Evolutionary conservation across 2,888 invertebrate species (phyloP), one percentile per base, ranked within the genome.

Genomic region (Adelphocoris suturalis): DNA sequence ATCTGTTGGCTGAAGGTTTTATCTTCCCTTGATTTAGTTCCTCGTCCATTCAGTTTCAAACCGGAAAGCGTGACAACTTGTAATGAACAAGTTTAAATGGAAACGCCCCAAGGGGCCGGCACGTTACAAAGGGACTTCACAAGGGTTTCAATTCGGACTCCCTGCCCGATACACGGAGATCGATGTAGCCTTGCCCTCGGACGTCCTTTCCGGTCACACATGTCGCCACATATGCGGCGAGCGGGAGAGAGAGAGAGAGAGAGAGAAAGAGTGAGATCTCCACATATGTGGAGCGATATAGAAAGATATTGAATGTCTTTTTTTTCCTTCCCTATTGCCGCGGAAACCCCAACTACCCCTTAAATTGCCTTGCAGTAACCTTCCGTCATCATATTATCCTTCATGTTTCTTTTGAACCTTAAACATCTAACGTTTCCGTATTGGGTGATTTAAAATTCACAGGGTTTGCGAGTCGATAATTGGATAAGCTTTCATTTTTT

Each of bases 61-160:
- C 37, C 37, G 68, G 9, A 27, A 68, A 3, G 68, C 23, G 5
- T 27, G 68, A 68, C 68, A 68, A 23, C 19, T 68, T 23, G 19
- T 68, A 68, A 68, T 68, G 68, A 68, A 23, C 68, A 68, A 23
- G 23, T 68, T 68, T 68, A 68, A 68, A 68, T 68, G 68, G 68
- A 68, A 23, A 68, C 19, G 68, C 23, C 68, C 23, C 27, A 19
- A 68, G 68, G 57, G 23, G 11, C 23, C 5, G 12, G 19, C 68
- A 5, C 11, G 68, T 68, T 68, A 68, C 68, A 23, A 68, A 68
- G 68, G 68, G 68, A 13, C 68, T 61, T 61, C 23, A 68, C 68
- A 11, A 68, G 68, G 68, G 27, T 68, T 23, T 7, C 68, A 68
- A 68, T 68, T 68, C 68, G 68, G 68, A 68, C 27, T 57, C 57